Base-by-base conservation (phyloP, 2,888 invertebrate species). In the Unio pictorum region DNA sequence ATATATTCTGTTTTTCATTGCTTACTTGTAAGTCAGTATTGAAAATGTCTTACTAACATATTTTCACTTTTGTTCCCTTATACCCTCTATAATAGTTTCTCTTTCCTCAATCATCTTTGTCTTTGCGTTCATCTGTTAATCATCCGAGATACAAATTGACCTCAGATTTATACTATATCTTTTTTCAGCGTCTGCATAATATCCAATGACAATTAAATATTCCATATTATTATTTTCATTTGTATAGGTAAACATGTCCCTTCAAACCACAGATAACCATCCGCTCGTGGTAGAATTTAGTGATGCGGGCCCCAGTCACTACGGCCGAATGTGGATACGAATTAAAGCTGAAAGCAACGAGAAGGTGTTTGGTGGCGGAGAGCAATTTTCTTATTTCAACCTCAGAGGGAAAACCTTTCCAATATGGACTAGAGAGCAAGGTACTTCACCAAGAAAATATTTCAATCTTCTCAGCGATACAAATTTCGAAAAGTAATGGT, bases 361-460 rank as follows among this genome's bases (percentile, higher is more conserved):
- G 70, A 73, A 74, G 55, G 78, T 88, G 2, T 88, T 81, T 67
- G 88, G 88, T 0, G 85, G 83, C 1, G 88, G 88, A 23, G 88
- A 86, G 68, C 88, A 88, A 67, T 87, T 79, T 64, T 82, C 86
- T 23, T 82, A 84, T 68, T 78, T 88, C 54, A 82, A 87, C 68
- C 78, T 88, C 6, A 69, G 84, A 1, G 86, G 85, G 17, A 74
- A 75, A 30, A 72, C 72, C 3, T 88, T 81, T 62, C 87, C 87
- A 0, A 84, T 88, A 26, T 88, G 88, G 88, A 83, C 84, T 5
- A 68, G 87, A 64, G 87, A 87, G 68, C 88, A 88, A 81, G 88
- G 88, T 87, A 61, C 23, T 34, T 28, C 45, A 0, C 15, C 1
- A 45, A 45, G 45, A 45, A 45, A 0, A 45, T 11, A 11, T 45